Evolutionary conservation across 2,113 vertebrate genomes (phyloP).

Genomic region (Nannobrachium achirus): DNA sequence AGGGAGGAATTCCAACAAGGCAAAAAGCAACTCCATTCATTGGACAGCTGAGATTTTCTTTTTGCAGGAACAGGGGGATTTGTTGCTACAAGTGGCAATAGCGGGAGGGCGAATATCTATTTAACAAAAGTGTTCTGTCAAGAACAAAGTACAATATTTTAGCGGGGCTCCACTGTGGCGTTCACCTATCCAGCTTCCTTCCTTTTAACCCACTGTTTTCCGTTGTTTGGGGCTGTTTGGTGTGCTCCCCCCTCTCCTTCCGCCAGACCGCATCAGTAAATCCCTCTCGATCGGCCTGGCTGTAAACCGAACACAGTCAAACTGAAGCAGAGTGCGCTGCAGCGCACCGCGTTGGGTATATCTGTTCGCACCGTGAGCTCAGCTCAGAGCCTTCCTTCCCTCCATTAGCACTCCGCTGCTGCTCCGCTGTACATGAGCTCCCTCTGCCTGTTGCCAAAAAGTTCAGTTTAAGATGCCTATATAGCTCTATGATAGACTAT

Average conservation of each 20-base stretch:
- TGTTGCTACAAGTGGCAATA: constrained; percentile 33
- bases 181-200: constrained; percentile 59
- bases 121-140: constrained; percentile 32
- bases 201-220: constrained; percentile 56
- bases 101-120: constrained; percentile 19
- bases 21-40: constrained; percentile 99
- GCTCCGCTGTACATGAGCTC: constrained; percentile 57
- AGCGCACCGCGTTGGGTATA: constrained; percentile 37
- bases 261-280: constrained; percentile 71
- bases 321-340: constrained; percentile 28
- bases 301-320: constrained; percentile 45
- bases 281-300: constrained; percentile 57
- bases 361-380: constrained; percentile 47
- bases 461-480: background rate
- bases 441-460: constrained; percentile 63
- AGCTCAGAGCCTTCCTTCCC: constrained; percentile 31
- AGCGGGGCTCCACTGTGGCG: constrained; percentile 25
- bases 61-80: constrained; percentile 57
- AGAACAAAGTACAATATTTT: constrained; percentile 52
- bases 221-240: constrained; percentile 67
- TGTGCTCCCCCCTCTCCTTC: constrained; percentile 49
- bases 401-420: constrained; percentile 19
- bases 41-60: constrained; percentile 76
- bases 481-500: too few species aligned
- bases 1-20: constrained; percentile 97